Percentiles rank a stretch among this genome's conserved stretches.
Conservation (phyloP, 2,888 invertebrate genomes). For the Hypselothyrea guttata region DNA sequence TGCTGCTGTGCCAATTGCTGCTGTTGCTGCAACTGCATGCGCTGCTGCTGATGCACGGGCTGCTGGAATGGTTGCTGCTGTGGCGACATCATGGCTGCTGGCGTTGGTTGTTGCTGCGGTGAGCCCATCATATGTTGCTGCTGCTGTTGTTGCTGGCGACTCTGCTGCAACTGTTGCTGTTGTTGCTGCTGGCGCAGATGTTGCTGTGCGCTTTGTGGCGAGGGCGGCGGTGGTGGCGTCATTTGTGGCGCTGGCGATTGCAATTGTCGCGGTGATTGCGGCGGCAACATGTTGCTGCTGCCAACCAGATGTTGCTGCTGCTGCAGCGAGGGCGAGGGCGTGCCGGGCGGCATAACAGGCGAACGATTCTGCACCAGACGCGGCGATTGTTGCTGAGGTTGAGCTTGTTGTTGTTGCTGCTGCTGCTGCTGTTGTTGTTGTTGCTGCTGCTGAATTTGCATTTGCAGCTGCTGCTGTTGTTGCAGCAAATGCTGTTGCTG, state of each 20-base stretch:
- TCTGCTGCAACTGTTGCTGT: conserved; percentile 55
- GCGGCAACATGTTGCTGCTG: conserved; percentile 76
- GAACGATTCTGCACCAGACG: conserved; percentile 81
- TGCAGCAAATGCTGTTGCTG: conserved; percentile 83
- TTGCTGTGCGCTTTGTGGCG: conserved; percentile 78
- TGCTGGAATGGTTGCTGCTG: conserved; percentile 79
- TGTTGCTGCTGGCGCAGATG: conserved; percentile 76
- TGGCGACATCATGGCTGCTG: conserved; percentile 61
- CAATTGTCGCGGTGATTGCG: conserved; percentile 80
- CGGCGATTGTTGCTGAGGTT: conserved; percentile 75
- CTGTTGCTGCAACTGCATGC: conserved; percentile 74
- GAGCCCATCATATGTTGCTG: conserved; percentile 70
- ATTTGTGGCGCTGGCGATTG: conserved; percentile 82
- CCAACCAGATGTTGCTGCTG: conserved; percentile 68
- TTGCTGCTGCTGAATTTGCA: conserved; percentile 78
- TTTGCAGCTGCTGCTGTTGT: conserved; percentile 82
- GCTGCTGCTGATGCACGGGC: conserved; percentile 75
- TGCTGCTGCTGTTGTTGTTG: conserved; percentile 82
- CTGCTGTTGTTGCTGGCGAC: conserved; percentile 70
- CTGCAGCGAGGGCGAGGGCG: conserved; percentile 77
- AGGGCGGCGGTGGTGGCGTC: conserved; percentile 81
- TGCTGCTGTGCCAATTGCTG: conserved; percentile 65
- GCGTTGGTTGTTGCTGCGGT: conserved; percentile 57
- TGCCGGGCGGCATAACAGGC: conserved; percentile 76
- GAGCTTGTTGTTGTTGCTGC: conserved; percentile 81